Evolutionary conservation across 2,113 vertebrate species (phyloP), one percentile per base, ranked within the genome.

Genomic region (Trogon surrucura): DNA sequence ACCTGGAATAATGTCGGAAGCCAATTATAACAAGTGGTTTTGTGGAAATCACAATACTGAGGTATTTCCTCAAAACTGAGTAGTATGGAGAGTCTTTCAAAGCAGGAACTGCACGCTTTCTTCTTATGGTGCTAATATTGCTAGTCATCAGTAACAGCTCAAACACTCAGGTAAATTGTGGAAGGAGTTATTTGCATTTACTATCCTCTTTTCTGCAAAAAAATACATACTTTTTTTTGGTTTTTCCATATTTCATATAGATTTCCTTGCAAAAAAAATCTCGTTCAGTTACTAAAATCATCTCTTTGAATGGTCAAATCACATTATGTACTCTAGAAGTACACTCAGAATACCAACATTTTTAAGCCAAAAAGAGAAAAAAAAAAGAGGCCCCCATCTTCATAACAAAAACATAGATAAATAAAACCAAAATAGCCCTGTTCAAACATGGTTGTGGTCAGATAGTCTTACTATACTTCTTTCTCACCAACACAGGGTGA

Each of bases 391-490:
- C 80, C 88, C 88, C 94, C 89, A 75, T 72, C 29, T 90, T 91
- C 30, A 11, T 10, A 11, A 87, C 41, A 91, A 80, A 65, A 67
- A 72, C 34, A 78, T n/a, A 78, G 20, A 66, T 44, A 60, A 85
- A 86, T 60, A 60, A 92, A 74, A 19, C 0, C 11, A 67, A 92
- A 93, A 74, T 17, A 78, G 88, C 36, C 47, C 50, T 82, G 93
- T 93, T 97, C 81, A 95, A 95, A 92, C 83, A 95, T 96, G 96
- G 91, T 89, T 96, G 93, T 87, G 80, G 78, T 75, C 70, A 62
- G 57, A n/a, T 15, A 56, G 27, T 34, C 67, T 84, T 74, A 62
- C 26, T 17, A 12, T 36, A 51, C 17, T 54, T 75, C 65, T 45
- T 65, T 78, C 51, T 89, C 56, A 73, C 45, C 50, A 27, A 19